Base-by-base conservation (phyloP, 2,113 vertebrate species). In the Myiozetetes cayanensis region DNA sequence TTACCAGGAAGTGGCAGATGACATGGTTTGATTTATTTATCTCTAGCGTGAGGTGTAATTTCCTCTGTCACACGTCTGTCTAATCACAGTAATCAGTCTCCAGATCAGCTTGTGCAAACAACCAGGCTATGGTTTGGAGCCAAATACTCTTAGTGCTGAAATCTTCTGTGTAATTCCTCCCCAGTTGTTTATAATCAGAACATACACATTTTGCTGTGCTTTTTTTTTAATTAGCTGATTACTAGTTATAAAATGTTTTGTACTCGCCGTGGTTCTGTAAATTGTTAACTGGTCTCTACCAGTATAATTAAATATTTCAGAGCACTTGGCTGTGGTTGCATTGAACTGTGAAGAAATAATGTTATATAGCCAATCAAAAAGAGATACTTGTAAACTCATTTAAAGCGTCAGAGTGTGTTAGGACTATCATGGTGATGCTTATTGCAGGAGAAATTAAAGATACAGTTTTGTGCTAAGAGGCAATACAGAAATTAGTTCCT, bases 401-500 rank as follows among this genome's bases (percentile, higher is more conserved):
- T 98, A 96, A 98, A 95, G 97, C 97, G 85, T 97, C 98, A 97
- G 97, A 95, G 97, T 97, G 97, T 96, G 98, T 96, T 97, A 98
- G 96, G 96, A 92, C 96, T 95, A 97, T 98, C 98, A 94, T 80
- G 93, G 97, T 97, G 98, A 97, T 96, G 98, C 97, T 98, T 98
- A 98, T 98, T 98, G 97, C 98, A 96, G 97, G 97, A 98, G 97
- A 98, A 98, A 98, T 98, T 97, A 98, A 98, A 98, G 98, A 97
- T 97, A 98, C 97, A 98, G 96, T 98, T 98, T 98, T 98, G 97
- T 98, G 98, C 98, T 98, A 98, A 98, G 98, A 99, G 98, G 98
- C 98, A 98, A 97, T 98, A 91, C 98, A 98, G 98, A 98, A 98
- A 98, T 98, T 98, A 98, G 98, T 98, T 98, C 98, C 98, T 97